A percentile compares a stretch with the other conserved stretches of the same genome.
phyloP scores from a whole-genome alignment of 2,888 invertebrate species.

The Antheraea assamensis region DNA sequence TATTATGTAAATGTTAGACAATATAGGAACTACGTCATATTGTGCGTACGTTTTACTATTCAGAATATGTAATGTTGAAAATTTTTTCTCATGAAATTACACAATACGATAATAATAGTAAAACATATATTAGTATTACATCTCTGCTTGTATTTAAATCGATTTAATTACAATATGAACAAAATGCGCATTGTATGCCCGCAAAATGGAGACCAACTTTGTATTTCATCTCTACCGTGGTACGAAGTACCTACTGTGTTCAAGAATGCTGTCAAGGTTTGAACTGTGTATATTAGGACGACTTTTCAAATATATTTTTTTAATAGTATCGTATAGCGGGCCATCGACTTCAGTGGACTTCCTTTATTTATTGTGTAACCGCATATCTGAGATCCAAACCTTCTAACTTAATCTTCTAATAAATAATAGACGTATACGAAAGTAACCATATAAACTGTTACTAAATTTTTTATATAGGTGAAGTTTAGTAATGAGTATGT shows the following conservation, averaged over 20 bases:
- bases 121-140: neutral
- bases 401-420: neutral
- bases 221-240: neutral
- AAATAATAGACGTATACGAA: neutral
- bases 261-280: slow-evolving; percentile 7
- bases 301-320: neutral
- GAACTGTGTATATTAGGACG: neutral
- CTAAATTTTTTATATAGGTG: neutral
- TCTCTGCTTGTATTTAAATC: neutral
- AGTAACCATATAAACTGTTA: neutral
- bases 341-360: neutral
- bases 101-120: neutral
- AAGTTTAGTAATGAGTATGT: too few relatives aligned
- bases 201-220: neutral
- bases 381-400: neutral
- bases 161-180: neutral
- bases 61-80: neutral
- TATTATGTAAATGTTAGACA: neutral
- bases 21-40: neutral
- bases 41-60: neutral
- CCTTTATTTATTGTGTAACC: neutral
- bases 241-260: neutral
- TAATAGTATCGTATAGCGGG: neutral
- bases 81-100: neutral
- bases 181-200: neutral